Base-by-base conservation (phyloP, 2,113 vertebrate genomes). In the Takifugu flavidus region DNA sequence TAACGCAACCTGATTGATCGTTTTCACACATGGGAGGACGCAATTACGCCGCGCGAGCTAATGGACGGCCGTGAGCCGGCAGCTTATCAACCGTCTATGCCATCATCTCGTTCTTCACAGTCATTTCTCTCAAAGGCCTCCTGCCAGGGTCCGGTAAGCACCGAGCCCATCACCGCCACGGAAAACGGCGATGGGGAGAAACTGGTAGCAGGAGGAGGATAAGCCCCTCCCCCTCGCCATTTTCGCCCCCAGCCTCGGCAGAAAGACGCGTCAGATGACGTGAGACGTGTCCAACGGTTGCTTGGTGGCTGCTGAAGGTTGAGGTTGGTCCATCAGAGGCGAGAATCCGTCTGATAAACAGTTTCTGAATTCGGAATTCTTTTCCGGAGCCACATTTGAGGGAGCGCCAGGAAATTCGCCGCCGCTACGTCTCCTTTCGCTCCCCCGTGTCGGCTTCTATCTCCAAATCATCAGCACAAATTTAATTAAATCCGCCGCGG, bases 1-100 rank as follows among this genome's bases (percentile, higher is more conserved):
- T 88, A 87, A 75, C 61, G 74, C 56, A 76, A 75, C 45, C 72
- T 80, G 81, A 87, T 83, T 86, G 85, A 86, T 87, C 77, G 77
- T 66, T 82, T 88, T 85, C 74, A 86, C 83, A 88, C 86, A 83
- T 87, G 83, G 78, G 77, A 72, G 73, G 71, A 77, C 75, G 70
- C 77, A 80, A 85, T 87, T 82, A 59, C 28, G 15, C 59, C 45
- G 13, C 27, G 27, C 49, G 45, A 1, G 34, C 8, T 39, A 39
- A 39, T 39, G 8, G 2, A 8, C 34, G 31, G 31, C 4, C 31
- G 6, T 34, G n/a, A 53, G 13, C 13, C 44, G 55, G 53, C 80
- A 67, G 26, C 28, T 14, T 3, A 5, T 75, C 77, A 56, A 73
- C 79, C 14, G 7, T 58, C 63, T 71, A 73, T 59, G 68, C 29